These are phyloP conservation scores for Temnothorax nylanderi DNA, from an alignment of 1,140 invertebrate species.

Conservation along the genomic window DNA sequence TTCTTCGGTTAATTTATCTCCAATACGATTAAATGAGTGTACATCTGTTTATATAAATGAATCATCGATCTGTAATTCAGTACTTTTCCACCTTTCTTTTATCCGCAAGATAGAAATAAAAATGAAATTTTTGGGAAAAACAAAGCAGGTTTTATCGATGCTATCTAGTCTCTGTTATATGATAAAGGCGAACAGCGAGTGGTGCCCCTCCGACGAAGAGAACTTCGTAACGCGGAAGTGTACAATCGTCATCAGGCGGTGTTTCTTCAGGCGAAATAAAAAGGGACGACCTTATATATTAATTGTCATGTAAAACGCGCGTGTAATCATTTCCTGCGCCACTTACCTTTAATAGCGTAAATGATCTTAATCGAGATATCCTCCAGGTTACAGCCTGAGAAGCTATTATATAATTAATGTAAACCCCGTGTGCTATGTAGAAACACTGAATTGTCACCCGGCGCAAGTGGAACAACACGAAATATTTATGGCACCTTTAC, in stretches of 20 bases:
- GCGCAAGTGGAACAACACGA: background rate
- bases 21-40: background rate
- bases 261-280: constrained; percentile 15
- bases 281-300: constrained; percentile 35
- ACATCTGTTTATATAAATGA: background rate
- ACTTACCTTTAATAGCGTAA: constrained; percentile 45
- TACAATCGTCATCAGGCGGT: constrained; percentile 24
- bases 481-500: background rate
- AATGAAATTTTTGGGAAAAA: background rate
- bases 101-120: background rate
- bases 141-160: background rate
- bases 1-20: background rate
- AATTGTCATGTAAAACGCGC: constrained; percentile 30
- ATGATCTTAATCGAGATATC: constrained; percentile 40
- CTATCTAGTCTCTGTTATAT: background rate
- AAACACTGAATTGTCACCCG: background rate
- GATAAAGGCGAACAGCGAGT: background rate
- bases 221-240: constrained; percentile 37
- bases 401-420: constrained; percentile 41
- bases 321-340: constrained; percentile 47
- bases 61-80: background rate
- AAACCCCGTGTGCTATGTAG: background rate
- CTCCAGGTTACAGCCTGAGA: background rate
- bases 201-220: background rate
- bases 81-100: background rate